These are phyloP conservation scores for Pammene fasciana DNA, from an alignment of 2,888 invertebrate species.

Conservation along the genomic window DNA sequence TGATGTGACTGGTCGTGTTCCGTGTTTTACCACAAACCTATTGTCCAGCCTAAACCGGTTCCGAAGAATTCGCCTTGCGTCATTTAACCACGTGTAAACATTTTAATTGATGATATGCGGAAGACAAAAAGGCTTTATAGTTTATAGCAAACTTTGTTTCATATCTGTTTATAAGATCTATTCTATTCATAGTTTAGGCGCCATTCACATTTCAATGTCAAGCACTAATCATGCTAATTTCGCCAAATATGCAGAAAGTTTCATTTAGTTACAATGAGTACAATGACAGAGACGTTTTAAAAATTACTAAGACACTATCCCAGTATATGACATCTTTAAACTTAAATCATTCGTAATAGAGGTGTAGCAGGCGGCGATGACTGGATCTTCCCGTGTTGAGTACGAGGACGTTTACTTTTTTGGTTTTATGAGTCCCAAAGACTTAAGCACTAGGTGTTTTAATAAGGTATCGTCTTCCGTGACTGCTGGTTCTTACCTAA, in stretches of 20 bases:
- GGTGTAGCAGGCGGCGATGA: no score
- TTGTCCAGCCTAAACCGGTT: conserved; percentile 73
- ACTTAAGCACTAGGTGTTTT: no score
- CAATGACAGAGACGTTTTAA: no score
- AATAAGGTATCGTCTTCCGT: no score
- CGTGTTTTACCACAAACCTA: conserved; percentile 71
- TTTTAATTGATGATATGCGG: conserved; percentile 81
- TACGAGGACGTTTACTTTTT: no score
- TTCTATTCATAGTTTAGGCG: conserved; percentile 53
- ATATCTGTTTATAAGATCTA: conserved; percentile 58
- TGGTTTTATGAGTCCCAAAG: no score
- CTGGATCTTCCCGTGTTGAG: no score
- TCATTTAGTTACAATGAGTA: no score
- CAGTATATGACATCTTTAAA: no score
- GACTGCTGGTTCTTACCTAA: no score
- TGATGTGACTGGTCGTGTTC: conserved; percentile 65
- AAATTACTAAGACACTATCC: no score
- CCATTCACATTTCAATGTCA: conserved; percentile 44
- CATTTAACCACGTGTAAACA: conserved; percentile 79
- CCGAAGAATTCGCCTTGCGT: conserved; percentile 73
- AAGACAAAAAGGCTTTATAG: conserved; percentile 71
- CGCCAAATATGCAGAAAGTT: not conserved
- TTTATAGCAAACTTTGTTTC: conserved; percentile 63
- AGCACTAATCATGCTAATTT: not conserved
- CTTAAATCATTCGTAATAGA: no score